Conservation (phyloP, 2,888 invertebrate species). For the Seira musarum region DNA sequence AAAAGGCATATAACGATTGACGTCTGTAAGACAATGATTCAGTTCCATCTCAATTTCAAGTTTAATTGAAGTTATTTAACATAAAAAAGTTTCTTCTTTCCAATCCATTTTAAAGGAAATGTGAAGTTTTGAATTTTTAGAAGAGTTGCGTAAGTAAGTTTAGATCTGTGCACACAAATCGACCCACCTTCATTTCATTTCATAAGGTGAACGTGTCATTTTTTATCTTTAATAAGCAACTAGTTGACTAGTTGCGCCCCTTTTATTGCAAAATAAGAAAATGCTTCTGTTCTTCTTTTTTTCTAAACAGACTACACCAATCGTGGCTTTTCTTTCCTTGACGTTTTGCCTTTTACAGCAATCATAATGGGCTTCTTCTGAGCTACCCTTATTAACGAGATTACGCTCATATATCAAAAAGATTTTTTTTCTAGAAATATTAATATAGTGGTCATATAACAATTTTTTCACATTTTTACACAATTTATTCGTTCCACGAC, state of each 20-base stretch:
- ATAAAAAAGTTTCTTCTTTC: too few species aligned
- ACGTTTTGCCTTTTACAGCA: conserved; percentile 60
- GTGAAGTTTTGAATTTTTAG: too few species aligned
- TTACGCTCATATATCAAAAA: conserved; percentile 60
- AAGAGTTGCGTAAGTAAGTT: too few species aligned
- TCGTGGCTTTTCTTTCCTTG: conserved; percentile 46
- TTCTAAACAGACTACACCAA: conserved; percentile 7
- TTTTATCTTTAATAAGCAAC: conserved; percentile 60
- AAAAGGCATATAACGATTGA: too few species aligned
- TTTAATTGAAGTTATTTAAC: too few species aligned
- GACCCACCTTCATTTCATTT: too few species aligned
- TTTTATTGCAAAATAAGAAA: conserved; percentile 53
- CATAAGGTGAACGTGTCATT: conserved; percentile 60
- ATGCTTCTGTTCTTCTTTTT: conserved; percentile 36
- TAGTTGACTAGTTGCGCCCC: conserved; percentile 59
- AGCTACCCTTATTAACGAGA: conserved; percentile 61
- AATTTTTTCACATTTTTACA: conserved; percentile 25
- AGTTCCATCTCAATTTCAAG: too few species aligned
- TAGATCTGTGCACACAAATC: too few species aligned
- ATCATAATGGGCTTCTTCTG: conserved; percentile 59
- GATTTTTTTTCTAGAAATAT: conserved; percentile 18
- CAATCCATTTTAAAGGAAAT: too few species aligned
- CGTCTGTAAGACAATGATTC: too few species aligned
- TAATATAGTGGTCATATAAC: conserved; percentile 5
- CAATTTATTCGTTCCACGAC: conserved; percentile 6